These are phyloP conservation scores for Phallusia fumigata DNA, from an alignment of 23 tunicate genomes.

Conservation along the genomic window DNA sequence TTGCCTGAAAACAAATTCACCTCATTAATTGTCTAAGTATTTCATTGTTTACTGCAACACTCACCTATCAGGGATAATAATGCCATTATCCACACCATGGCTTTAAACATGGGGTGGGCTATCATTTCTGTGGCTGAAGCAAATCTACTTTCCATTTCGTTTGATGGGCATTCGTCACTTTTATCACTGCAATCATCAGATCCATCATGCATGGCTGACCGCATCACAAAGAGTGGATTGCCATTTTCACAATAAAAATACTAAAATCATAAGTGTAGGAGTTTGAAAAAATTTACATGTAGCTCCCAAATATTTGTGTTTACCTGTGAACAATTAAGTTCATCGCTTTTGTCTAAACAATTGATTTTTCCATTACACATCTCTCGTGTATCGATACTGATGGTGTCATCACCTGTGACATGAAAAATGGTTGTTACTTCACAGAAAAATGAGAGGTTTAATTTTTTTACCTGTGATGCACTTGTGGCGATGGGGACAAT, in stretches of 20 bases:
- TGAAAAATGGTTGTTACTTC: background rate
- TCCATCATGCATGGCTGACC: constrained; percentile 33
- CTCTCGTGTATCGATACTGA: constrained; percentile 25
- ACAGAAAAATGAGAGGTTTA: too few relatives aligned
- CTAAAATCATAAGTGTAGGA: constrained; percentile 1
- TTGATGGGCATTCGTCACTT: constrained; percentile 56
- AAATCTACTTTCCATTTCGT: constrained; percentile 31
- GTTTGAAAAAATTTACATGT: too few relatives aligned
- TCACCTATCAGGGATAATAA: constrained; percentile 23
- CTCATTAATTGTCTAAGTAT: background rate
- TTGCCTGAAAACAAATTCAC: constrained; percentile 19
- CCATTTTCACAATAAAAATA: constrained; percentile 49
- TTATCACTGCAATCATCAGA: constrained; percentile 51
- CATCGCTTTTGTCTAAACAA: constrained; percentile 27
- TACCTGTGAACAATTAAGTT: constrained; percentile 31
- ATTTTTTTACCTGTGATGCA: constrained; percentile 12
- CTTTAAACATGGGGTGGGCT: constrained; percentile 19
- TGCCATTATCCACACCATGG: constrained; percentile 54
- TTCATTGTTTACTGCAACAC: background rate
- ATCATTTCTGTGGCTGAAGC: constrained; percentile 38
- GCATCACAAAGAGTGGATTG: constrained; percentile 38
- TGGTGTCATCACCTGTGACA: constrained; percentile 19
- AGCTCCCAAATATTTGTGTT: too few relatives aligned
- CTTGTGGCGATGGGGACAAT: constrained; percentile 25
- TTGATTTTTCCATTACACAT: constrained; percentile 33